Conservation (phyloP, 1,140 invertebrate genomes). For the Brachionus plicatilis region DNA sequence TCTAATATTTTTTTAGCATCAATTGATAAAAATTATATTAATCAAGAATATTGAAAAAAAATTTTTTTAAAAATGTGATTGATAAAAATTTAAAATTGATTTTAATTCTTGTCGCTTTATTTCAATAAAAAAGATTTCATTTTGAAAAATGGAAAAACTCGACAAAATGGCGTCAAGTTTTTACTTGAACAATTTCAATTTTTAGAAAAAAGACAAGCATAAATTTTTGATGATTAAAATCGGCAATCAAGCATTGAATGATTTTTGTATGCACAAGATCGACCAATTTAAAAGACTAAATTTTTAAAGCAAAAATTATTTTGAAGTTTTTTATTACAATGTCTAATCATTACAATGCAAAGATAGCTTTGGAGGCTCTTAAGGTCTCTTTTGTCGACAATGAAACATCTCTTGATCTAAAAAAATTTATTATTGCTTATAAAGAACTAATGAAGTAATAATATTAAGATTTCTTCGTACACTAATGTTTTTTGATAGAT, state of each 20-base stretch:
- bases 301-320: not conserved
- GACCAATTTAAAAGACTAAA: not conserved
- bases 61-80: no score
- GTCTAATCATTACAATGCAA: conserved; percentile 8
- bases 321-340: not conserved
- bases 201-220: not conserved
- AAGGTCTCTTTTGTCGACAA: not conserved
- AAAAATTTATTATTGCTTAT: conserved; percentile 12
- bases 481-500: not conserved
- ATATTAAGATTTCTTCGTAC: not conserved
- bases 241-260: not conserved
- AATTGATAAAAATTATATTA: no score
- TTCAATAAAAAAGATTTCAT: no score
- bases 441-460: conserved; percentile 15
- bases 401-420: not conserved
- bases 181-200: not conserved
- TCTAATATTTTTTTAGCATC: no score
- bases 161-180: not conserved
- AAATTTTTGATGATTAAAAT: not conserved
- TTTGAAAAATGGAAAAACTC: not conserved
- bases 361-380: not conserved
- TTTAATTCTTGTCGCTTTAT: no score
- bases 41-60: no score
- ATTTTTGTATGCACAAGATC: not conserved
- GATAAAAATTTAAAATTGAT: no score